Evolutionary conservation across 2,888 invertebrate species (phyloP).

Genomic region (Pseudococcus longispinus): DNA sequence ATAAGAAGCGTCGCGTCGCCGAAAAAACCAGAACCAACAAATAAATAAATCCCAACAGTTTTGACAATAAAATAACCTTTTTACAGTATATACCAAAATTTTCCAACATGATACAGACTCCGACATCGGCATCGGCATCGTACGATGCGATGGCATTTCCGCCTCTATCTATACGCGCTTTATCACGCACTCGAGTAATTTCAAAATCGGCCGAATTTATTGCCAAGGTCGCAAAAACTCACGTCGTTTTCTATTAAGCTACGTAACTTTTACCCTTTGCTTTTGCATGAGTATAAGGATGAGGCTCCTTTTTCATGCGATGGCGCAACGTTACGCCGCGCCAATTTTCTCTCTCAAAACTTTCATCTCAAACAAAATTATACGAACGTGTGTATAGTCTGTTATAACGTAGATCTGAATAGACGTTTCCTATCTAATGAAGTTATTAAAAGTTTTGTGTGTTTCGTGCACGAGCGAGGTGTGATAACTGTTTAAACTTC

Average conservation of each 20-base stretch:
- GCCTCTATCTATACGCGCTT: not conserved
- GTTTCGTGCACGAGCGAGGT: not conserved
- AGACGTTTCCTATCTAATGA: not conserved
- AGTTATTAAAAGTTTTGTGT: conserved; percentile 20
- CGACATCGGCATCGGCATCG: not conserved
- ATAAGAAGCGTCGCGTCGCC: too few relatives aligned
- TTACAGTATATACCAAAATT: not conserved
- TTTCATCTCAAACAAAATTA: conserved; percentile 9
- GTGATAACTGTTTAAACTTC: not conserved
- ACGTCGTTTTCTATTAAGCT: conserved; percentile 3
- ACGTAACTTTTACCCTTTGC: not conserved
- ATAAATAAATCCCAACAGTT: conserved; percentile 15
- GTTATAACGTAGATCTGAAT: not conserved
- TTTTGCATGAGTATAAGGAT: not conserved
- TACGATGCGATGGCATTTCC: not conserved
- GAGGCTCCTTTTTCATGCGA: not conserved
- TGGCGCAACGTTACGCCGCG: not conserved
- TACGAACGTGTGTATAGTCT: not conserved
- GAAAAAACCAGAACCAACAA: conserved; percentile 9
- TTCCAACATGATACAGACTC: not conserved
- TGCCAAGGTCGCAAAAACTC: conserved; percentile 14
- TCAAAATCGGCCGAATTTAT: conserved; percentile 24
- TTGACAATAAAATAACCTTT: conserved; percentile 15
- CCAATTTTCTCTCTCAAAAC: not conserved
- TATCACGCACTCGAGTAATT: conserved; percentile 13